These are phyloP conservation scores for Sphaerophoria rueppellii DNA, from an alignment of 2,888 invertebrate genomes.

Conservation along the genomic window DNA sequence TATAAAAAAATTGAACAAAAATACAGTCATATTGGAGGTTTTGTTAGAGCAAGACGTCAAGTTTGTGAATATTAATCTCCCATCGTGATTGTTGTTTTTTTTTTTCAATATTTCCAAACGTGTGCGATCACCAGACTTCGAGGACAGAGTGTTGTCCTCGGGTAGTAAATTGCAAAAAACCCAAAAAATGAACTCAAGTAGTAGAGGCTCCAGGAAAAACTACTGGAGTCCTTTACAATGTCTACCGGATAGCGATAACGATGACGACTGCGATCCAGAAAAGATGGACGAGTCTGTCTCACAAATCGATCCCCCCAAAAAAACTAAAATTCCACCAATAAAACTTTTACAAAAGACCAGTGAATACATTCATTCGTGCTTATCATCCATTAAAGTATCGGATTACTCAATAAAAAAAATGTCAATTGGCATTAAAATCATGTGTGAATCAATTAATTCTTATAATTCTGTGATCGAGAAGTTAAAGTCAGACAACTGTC, in stretches of 20 bases:
- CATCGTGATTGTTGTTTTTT: background rate
- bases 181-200: background rate
- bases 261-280: background rate
- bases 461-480: background rate
- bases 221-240: background rate
- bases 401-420: constrained; percentile 34
- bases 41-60: constrained; percentile 13
- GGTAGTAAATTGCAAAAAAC: background rate
- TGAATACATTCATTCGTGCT: constrained; percentile 24
- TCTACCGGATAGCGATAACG: background rate
- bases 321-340: constrained; percentile 23
- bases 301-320: background rate
- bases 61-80: background rate
- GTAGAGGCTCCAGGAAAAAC: background rate
- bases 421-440: constrained; percentile 26
- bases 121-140: background rate
- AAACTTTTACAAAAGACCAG: constrained; percentile 32
- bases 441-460: constrained; percentile 18
- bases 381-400: constrained; percentile 6
- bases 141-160: background rate
- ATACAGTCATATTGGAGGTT: background rate
- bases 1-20: no score
- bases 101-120: background rate
- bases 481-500: constrained; percentile 33
- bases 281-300: background rate